A percentile compares a stretch with the other conserved stretches of the same genome.
phyloP scores from a whole-genome alignment of 2,113 vertebrate species.

The Prochilodus magdalenae region DNA sequence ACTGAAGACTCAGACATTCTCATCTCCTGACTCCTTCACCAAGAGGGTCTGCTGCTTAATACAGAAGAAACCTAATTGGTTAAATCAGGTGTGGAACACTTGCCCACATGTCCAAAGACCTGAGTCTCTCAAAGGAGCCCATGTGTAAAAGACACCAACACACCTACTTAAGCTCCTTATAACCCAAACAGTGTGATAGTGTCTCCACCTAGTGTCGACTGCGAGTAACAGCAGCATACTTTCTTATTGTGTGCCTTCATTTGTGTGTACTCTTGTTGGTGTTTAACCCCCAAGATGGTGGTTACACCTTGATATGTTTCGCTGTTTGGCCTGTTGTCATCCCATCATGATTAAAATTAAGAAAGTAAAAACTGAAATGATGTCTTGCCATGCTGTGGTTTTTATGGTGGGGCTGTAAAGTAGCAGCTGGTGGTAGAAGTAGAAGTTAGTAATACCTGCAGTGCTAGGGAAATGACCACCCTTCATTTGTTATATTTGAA shows the following conservation, averaged over 20 bases:
- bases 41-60: neutral
- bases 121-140: neutral
- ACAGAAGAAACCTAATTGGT: conserved; percentile 8
- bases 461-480: too few species aligned
- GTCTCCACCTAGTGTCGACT: conserved; percentile 53
- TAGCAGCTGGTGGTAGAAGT: too few species aligned
- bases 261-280: neutral
- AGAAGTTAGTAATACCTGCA: too few species aligned
- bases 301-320: too few species aligned
- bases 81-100: neutral
- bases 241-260: neutral
- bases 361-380: too few species aligned
- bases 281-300: too few species aligned
- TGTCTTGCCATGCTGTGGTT: too few species aligned
- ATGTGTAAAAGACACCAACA: neutral
- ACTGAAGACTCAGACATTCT: neutral
- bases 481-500: too few species aligned
- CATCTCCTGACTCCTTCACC: neutral
- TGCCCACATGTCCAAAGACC: neutral
- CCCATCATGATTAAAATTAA: too few species aligned
- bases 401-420: too few species aligned
- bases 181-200: conserved; percentile 31
- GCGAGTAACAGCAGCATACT: neutral
- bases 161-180: neutral
- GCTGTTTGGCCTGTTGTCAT: too few species aligned